Evolutionary conservation across 2,113 vertebrate genomes (phyloP).

Genomic region (Sebastes fasciatus): DNA sequence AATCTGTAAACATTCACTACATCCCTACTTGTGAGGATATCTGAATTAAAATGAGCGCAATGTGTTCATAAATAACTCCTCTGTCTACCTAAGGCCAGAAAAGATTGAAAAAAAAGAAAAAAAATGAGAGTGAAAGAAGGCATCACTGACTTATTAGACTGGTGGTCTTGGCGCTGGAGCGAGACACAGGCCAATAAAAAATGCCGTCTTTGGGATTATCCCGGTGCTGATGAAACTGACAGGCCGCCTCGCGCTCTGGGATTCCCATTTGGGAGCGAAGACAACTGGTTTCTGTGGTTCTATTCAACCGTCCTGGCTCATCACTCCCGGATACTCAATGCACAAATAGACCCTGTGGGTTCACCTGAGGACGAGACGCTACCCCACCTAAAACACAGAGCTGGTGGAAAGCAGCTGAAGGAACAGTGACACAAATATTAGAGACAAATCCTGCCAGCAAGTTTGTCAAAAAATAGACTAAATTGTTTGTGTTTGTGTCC

Average conservation of each 20-base stretch:
- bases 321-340: constrained; percentile 37
- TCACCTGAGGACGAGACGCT: constrained; percentile 18
- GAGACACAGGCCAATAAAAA: constrained; percentile 72
- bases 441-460: constrained; percentile 22
- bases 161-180: constrained; percentile 38
- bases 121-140: constrained; percentile 22
- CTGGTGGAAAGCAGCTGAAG: constrained; percentile 29
- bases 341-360: constrained; percentile 55
- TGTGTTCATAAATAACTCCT: background rate
- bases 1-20: background rate
- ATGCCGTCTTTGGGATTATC: constrained; percentile 67
- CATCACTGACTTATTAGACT: constrained; percentile 58
- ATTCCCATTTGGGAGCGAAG: constrained; percentile 58
- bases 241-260: constrained; percentile 44
- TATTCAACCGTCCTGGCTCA: constrained; percentile 59
- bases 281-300: constrained; percentile 53
- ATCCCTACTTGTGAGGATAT: background rate
- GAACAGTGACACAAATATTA: constrained; percentile 54
- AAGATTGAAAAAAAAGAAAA: constrained; percentile 6
- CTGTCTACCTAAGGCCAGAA: constrained; percentile 30
- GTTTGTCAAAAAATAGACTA: constrained; percentile 15
- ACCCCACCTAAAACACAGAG: constrained; percentile 16
- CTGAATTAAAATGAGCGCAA: background rate
- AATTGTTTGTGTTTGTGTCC: constrained; percentile 20
- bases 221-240: constrained; percentile 63